These are phyloP conservation scores for Rhipidura dahli DNA, from an alignment of 2,113 vertebrate genomes.

Conservation along the genomic window DNA sequence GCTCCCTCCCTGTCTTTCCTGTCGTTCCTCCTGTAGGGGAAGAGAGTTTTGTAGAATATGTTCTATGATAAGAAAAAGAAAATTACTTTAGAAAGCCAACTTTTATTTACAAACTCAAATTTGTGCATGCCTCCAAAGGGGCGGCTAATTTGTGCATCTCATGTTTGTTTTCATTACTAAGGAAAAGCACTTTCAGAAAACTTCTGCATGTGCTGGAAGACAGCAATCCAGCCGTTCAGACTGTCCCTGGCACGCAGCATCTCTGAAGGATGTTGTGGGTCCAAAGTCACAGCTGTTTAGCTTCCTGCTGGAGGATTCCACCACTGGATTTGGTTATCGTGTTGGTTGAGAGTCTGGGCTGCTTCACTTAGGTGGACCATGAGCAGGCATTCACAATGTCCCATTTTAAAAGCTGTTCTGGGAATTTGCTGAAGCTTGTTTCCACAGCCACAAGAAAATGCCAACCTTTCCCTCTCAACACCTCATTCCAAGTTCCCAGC, in stretches of 20 bases:
- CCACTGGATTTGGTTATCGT: rapidly evolving
- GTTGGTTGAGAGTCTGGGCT: not conserved
- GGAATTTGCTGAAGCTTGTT: not conserved
- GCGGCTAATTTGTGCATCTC: not conserved
- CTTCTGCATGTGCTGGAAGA: not conserved
- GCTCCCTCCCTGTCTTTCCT: not conserved
- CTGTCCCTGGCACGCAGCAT: not conserved
- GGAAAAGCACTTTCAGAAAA: not conserved
- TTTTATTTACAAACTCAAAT: not conserved
- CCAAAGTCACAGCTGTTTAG: not conserved
- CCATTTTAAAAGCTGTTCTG: not conserved
- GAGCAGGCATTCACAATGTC: not conserved
- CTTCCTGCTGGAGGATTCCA: not conserved
- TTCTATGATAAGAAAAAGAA: not conserved
- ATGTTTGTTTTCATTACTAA: not conserved
- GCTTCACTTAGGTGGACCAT: not conserved
- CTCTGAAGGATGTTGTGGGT: not conserved
- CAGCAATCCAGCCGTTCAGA: not conserved
- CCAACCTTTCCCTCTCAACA: not conserved
- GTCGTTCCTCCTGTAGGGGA: not conserved
- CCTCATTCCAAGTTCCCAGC: not conserved
- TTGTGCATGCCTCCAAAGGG: not conserved
- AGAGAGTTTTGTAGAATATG: not conserved
- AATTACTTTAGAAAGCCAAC: not conserved
- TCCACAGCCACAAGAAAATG: not conserved